phyloP scores from a whole-genome alignment of 1,140 invertebrate species.

The Drosophila kanapiae region DNA sequence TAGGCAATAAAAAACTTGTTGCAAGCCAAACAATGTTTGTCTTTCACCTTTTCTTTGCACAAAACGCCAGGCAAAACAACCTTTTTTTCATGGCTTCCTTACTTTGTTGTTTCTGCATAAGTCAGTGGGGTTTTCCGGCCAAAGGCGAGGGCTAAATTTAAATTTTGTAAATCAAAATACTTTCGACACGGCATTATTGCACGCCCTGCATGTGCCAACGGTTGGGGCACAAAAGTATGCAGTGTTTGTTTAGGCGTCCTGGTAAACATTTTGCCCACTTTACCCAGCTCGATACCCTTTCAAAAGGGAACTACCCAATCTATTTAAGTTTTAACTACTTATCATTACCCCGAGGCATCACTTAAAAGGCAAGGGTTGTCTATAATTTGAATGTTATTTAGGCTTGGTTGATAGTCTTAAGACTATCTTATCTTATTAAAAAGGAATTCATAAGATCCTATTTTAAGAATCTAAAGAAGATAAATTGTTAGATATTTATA shows the following conservation, averaged over 20 bases:
- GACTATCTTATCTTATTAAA: too few relatives aligned
- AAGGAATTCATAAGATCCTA: too few relatives aligned
- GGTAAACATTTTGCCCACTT: conserved; percentile 44
- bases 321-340: background rate
- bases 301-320: background rate
- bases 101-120: conserved; percentile 63
- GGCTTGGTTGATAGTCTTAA: background rate
- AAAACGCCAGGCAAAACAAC: conserved; percentile 11
- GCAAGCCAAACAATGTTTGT: conserved; percentile 66
- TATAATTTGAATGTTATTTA: background rate
- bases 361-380: background rate
- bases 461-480: too few relatives aligned
- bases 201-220: conserved; percentile 57
- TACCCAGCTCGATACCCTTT: conserved; percentile 18
- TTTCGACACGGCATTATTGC: conserved; percentile 60
- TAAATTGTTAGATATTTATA: too few relatives aligned
- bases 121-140: conserved; percentile 31
- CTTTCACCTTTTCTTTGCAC: conserved; percentile 36
- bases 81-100: conserved; percentile 50
- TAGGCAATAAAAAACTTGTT: conserved; percentile 81
- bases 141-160: conserved; percentile 54
- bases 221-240: conserved; percentile 61
- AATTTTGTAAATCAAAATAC: conserved; percentile 79
- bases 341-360: background rate
- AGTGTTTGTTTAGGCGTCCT: conserved; percentile 70